Percentiles rank a stretch among this genome's conserved stretches.
Conservation (phyloP, 2,797 vertebrate genomes). For the Poeciliopsis gracilis region DNA sequence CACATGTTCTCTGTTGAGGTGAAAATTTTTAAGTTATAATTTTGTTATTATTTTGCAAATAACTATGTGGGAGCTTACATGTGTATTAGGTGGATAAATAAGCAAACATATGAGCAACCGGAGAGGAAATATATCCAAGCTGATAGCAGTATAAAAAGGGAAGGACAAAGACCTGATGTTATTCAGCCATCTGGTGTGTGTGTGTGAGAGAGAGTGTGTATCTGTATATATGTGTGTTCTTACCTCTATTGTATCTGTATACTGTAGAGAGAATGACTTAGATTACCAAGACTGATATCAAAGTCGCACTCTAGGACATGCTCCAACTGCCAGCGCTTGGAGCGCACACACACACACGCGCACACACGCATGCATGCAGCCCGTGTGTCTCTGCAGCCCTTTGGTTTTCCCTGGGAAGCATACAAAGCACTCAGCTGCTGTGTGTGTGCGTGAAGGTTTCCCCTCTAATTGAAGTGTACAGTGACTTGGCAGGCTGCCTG, state of each 20-base stretch:
- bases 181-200: conserved; percentile 67
- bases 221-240: conserved; percentile 15
- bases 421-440: conserved; percentile 41
- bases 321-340: conserved; percentile 45
- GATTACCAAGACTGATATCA: conserved; percentile 77
- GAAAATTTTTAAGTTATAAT: background rate
- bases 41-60: conserved; percentile 27
- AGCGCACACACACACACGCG: conserved; percentile 27
- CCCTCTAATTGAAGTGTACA: conserved; percentile 71
- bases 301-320: conserved; percentile 68
- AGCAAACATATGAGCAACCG: conserved; percentile 23
- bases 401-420: conserved; percentile 36
- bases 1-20: background rate
- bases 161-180: conserved; percentile 60
- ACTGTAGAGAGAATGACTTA: conserved; percentile 67
- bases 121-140: conserved; percentile 34
- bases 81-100: conserved; percentile 9
- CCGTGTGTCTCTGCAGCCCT: conserved; percentile 23
- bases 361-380: background rate
- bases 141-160: conserved; percentile 37
- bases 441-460: conserved; percentile 32
- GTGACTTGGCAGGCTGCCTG: conserved; percentile 70
- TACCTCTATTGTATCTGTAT: conserved; percentile 65
- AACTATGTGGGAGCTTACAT: background rate
- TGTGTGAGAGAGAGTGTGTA: conserved; percentile 13